phyloP scores from a whole-genome alignment of 2,888 invertebrate genomes.

The Carpatolechia fugitivella region DNA sequence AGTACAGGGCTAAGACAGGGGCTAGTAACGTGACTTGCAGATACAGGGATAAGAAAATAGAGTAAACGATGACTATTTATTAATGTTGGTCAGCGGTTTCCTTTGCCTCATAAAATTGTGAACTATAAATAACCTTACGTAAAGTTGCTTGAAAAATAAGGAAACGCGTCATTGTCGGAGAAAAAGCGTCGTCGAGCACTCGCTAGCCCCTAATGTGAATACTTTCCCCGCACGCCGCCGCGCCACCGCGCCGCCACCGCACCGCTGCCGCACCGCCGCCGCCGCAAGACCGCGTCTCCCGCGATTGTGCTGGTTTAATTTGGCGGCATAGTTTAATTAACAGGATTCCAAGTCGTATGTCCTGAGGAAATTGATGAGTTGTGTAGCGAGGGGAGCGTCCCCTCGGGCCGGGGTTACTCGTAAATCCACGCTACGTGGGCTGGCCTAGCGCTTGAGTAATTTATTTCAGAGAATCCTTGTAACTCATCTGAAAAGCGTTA shows the following conservation, averaged over 20 bases:
- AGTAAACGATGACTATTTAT: too few species aligned
- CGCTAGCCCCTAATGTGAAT: too few species aligned
- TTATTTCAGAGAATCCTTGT: conserved; percentile 58
- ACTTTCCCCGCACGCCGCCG: too few species aligned
- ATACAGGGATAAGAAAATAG: too few species aligned
- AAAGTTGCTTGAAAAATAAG: too few species aligned
- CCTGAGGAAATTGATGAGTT: conserved; percentile 71
- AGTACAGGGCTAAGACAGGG: too few species aligned
- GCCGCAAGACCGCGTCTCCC: conserved; percentile 26
- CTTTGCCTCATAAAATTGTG: too few species aligned
- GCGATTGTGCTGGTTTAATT: conserved; percentile 53
- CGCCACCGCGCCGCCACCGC: conserved; percentile 15
- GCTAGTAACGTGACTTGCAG: too few species aligned
- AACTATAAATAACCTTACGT: too few species aligned
- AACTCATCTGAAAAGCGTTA: conserved; percentile 55
- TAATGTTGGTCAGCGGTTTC: too few species aligned
- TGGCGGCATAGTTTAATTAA: conserved; percentile 72
- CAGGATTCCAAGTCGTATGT: conserved; percentile 64
- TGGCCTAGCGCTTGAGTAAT: conserved; percentile 62
- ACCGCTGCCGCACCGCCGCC: conserved; percentile 33
- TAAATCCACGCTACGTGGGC: conserved; percentile 64
- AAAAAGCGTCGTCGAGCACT: too few species aligned
- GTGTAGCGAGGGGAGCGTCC: conserved; percentile 42
- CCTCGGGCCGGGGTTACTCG: conserved; percentile 41
- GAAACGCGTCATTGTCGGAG: too few species aligned